Evolutionary conservation across 2,888 invertebrate species (phyloP).

Genomic region (Lasioglossum morio): DNA sequence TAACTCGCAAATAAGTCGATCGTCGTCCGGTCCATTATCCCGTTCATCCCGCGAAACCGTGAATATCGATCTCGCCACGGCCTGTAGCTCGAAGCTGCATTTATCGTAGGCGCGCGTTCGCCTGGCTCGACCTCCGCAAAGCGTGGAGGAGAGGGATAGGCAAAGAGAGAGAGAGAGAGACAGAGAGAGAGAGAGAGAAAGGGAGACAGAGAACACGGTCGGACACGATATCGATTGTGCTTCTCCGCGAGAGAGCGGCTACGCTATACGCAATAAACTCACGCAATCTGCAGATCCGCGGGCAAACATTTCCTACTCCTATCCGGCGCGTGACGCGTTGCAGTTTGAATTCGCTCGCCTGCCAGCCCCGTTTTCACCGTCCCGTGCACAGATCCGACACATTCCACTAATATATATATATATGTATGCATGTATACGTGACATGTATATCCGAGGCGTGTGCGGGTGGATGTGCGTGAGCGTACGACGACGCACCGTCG

Average conservation of each 20-base stretch:
- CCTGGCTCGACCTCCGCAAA: constrained; percentile 9
- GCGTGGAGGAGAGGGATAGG: too few relatives aligned
- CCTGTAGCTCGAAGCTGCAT: constrained; percentile 32
- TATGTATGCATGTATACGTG: neutral
- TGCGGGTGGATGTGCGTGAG: neutral
- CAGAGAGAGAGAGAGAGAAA: neutral
- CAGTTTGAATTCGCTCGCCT: constrained; percentile 45
- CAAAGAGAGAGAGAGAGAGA: neutral
- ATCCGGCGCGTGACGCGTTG: constrained; percentile 42
- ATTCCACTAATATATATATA: neutral
- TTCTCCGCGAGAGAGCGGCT: constrained; percentile 23
- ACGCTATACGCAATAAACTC: constrained; percentile 54
- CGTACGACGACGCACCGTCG: neutral
- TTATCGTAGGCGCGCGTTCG: constrained; percentile 28
- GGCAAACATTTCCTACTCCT: constrained; percentile 51
- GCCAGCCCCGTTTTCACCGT: constrained; percentile 41
- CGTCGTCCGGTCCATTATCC: constrained; percentile 21
- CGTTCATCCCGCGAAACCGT: constrained; percentile 19
- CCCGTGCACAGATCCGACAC: constrained; percentile 24
- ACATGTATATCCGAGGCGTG: neutral
- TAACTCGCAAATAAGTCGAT: constrained; percentile 16
- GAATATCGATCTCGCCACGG: constrained; percentile 28
- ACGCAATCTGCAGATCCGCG: constrained; percentile 56
- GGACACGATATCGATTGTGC: constrained; percentile 55
- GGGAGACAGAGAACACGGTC: constrained; percentile 15